phyloP scores from a whole-genome alignment of 2,113 vertebrate genomes.

The Malurus melanocephalus region DNA sequence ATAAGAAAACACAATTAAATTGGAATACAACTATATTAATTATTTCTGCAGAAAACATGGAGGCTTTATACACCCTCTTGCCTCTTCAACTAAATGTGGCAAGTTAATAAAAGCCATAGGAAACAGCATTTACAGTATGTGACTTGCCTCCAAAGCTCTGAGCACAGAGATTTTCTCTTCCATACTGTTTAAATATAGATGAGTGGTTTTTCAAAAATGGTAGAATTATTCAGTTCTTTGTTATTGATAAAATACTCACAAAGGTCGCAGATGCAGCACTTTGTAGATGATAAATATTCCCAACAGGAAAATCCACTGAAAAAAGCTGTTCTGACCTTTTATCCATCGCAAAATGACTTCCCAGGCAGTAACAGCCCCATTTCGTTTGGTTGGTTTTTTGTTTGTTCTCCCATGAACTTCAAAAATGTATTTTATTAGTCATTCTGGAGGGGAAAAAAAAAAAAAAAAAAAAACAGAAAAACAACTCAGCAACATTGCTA shows the following conservation, averaged over 20 bases:
- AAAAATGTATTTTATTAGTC: slow-evolving; percentile 57
- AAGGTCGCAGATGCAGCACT: slow-evolving; percentile 60
- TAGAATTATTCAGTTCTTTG: slow-evolving; percentile 60
- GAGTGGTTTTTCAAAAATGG: slow-evolving; percentile 41
- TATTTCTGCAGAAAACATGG: not conserved
- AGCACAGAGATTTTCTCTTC: slow-evolving; percentile 13
- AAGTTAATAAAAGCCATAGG: not conserved
- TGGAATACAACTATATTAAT: not conserved
- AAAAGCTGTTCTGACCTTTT: slow-evolving; percentile 61
- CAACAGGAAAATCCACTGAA: slow-evolving; percentile 48
- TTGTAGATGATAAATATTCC: slow-evolving; percentile 59
- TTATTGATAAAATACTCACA: slow-evolving; percentile 65
- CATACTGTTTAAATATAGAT: slow-evolving; percentile 66
- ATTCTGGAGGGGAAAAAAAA: not conserved
- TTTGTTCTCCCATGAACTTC: slow-evolving; percentile 44
- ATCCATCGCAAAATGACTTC: slow-evolving; percentile 44
- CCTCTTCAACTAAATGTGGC: not conserved
- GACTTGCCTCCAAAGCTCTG: not conserved
- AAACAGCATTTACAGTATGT: not conserved
- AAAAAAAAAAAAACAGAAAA: not conserved
- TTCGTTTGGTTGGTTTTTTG: not conserved
- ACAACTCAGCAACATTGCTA: not conserved
- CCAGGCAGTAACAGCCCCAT: slow-evolving; percentile 26
- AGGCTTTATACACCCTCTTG: not conserved
- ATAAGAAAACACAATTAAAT: not conserved